Percentiles rank a stretch among this genome's conserved stretches.
These are phyloP conservation scores for Pyrrhosoma nymphula DNA, from an alignment of 2,888 invertebrate genomes.

Conservation along the genomic window DNA sequence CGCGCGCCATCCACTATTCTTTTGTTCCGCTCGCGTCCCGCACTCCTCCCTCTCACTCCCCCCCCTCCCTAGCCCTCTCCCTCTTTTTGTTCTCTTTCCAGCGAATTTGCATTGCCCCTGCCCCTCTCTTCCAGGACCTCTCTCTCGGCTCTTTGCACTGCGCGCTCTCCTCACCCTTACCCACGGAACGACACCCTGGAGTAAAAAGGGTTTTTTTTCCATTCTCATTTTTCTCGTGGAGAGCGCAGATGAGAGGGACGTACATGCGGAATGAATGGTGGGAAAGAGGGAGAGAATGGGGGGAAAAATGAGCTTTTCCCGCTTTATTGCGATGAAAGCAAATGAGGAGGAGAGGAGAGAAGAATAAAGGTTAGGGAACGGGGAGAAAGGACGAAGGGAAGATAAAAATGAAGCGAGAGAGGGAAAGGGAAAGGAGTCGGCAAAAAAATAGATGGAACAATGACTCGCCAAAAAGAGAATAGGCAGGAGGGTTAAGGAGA, in stretches of 20 bases:
- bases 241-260: neutral
- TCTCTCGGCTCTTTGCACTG: neutral
- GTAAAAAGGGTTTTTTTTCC: neutral
- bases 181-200: constrained; percentile 25
- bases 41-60: neutral
- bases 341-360: neutral
- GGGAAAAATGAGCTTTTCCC: neutral
- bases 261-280: neutral
- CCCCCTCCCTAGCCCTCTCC: neutral
- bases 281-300: neutral
- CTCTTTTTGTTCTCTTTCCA: neutral
- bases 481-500: neutral
- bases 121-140: neutral
- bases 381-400: neutral
- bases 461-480: neutral
- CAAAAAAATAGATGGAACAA: neutral
- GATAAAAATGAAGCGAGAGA: neutral
- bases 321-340: constrained; percentile 18
- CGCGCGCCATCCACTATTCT: constrained; percentile 7
- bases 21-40: neutral
- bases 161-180: neutral
- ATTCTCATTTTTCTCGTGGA: constrained; percentile 30
- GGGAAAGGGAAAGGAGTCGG: neutral
- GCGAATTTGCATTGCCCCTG: neutral
- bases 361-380: neutral